phyloP scores from a whole-genome alignment of 1,140 invertebrate species.

The Bombus impatiens region DNA sequence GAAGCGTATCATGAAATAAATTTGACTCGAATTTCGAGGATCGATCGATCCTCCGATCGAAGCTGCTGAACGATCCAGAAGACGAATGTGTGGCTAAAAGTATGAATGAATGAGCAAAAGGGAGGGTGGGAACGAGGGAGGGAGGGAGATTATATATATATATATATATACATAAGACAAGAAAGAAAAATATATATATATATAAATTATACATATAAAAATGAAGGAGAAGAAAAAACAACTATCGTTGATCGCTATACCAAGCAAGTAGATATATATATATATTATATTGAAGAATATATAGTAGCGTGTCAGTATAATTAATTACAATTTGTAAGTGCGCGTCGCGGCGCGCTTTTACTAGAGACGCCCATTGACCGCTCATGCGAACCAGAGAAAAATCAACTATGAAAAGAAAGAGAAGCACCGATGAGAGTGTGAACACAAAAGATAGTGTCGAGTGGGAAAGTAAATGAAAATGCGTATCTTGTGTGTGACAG shows the following conservation, averaged over 20 bases:
- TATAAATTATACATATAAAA: slow-evolving; percentile 48
- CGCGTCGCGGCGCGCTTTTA: slow-evolving; percentile 50
- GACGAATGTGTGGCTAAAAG: background rate
- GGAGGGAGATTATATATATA: slow-evolving; percentile 16
- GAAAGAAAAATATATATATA: slow-evolving; percentile 42
- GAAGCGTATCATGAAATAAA: slow-evolving; percentile 41
- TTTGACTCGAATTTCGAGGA: background rate
- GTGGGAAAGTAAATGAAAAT: slow-evolving; percentile 14
- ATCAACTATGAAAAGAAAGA: slow-evolving; percentile 2
- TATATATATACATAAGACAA: slow-evolving; percentile 27
- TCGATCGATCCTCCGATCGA: slow-evolving; percentile 42
- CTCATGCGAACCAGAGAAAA: slow-evolving; percentile 59
- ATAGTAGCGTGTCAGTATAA: slow-evolving; percentile 70
- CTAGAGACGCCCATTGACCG: slow-evolving; percentile 50
- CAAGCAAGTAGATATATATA: slow-evolving; percentile 68
- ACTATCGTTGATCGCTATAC: slow-evolving; percentile 68
- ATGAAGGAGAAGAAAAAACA: slow-evolving; percentile 33
- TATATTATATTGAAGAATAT: slow-evolving; percentile 54
- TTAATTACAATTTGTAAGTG: slow-evolving; percentile 53
- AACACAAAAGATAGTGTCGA: background rate
- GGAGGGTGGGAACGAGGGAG: background rate
- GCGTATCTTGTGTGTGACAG: slow-evolving; percentile 40
- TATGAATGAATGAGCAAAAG: slow-evolving; percentile 1
- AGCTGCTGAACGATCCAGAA: slow-evolving; percentile 42
- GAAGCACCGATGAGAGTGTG: slow-evolving; percentile 15